Evolutionary conservation across 1,140 invertebrate species (phyloP), one percentile per base, ranked within the genome.

Genomic region (Nixonia krombeini): DNA sequence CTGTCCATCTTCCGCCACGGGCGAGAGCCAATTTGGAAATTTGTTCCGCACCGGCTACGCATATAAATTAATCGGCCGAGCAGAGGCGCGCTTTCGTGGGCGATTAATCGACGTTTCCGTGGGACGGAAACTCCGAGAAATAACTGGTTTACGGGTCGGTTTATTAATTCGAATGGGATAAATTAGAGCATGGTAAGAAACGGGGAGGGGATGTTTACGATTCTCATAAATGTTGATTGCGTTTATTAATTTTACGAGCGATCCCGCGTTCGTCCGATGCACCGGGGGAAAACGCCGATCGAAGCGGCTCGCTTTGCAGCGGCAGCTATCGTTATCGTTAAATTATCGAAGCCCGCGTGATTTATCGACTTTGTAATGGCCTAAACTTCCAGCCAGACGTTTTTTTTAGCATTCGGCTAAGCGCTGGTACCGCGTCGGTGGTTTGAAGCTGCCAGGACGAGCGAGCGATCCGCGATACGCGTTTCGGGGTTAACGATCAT

Each of bases 201-300:
- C 2, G 21, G 2, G 21, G 21, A 21, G 21, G 2, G 21, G 21
- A 21, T 21, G 21, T 21, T 21, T 21, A 21, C 6, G 21, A 3
- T 21, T 21, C 21, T 74, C 65, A 61, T 73, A 67, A 70, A 71
- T 47, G 59, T 63, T 74, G 57, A 74, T 73, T 68, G 64, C 56
- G 55, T 61, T 73, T 75, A 75, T 74, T 74, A 76, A 76, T 76
- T 74, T 73, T 68, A 75, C 42, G 57, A 40, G 37, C 45, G 8
- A 45, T 45, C n/a, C n/a, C n/a, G n/a, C 42, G 42, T 45, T 45
- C 31, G 2, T 28, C 23, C 5, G 45, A 42, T 13, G 49, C 4
- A 29, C 33, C 10, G 16, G 12, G 38, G 38, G 28, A 52, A 42
- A 52, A 42, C n/a, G 50, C 9, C 28, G 50, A 29, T 13, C 28